Percentiles rank a stretch among this genome's conserved stretches.
phyloP scores from a whole-genome alignment of 2,113 vertebrate species.

The Sitta europaea region DNA sequence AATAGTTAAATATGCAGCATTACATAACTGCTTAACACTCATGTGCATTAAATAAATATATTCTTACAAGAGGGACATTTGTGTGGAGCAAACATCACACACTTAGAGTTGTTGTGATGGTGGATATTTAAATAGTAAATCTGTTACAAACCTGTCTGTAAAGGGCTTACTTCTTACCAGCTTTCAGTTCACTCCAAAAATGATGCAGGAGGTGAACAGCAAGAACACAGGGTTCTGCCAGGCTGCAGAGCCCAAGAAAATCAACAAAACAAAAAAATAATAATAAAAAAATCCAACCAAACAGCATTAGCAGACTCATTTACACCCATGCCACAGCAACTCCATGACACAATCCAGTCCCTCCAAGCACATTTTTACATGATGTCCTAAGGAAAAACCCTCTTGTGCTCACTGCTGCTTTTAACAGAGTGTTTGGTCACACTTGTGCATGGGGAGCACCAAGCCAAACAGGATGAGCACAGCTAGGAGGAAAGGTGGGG shows the following conservation, averaged over 20 bases:
- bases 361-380: background rate
- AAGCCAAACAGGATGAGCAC: rapidly evolving
- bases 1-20: background rate
- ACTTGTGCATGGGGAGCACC: background rate
- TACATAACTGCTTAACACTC: background rate
- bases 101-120: background rate
- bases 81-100: background rate
- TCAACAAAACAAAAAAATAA: too few relatives aligned
- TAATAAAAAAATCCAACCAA: too few relatives aligned
- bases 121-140: background rate
- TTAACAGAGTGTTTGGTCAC: background rate
- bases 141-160: background rate
- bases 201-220: background rate
- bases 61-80: background rate
- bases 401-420: background rate
- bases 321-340: background rate
- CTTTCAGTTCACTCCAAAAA: background rate
- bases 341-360: too few relatives aligned
- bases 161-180: background rate
- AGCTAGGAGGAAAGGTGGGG: background rate
- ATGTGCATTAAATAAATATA: background rate
- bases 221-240: background rate
- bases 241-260: background rate
- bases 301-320: background rate
- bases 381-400: background rate